These are phyloP conservation scores for Pseudanteris insignis DNA, from an alignment of 2,888 invertebrate genomes.

Conservation along the genomic window DNA sequence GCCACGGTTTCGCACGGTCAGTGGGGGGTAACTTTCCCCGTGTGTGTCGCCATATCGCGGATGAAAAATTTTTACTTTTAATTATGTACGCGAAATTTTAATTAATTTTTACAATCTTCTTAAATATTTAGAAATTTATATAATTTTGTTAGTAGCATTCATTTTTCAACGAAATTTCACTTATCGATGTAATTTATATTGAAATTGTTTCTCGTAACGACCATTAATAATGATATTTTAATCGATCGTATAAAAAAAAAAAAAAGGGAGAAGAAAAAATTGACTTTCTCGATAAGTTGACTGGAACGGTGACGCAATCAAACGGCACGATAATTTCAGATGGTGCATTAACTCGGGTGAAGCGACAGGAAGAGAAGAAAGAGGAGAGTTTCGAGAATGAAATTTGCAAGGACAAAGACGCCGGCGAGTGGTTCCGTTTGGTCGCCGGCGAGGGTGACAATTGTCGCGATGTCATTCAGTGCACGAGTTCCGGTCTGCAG, in stretches of 20 bases:
- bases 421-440: conserved; percentile 93
- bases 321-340: conserved; percentile 58
- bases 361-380: conserved; percentile 79
- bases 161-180: too few species aligned
- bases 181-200: too few species aligned
- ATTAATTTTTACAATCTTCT: too few species aligned
- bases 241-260: too few species aligned
- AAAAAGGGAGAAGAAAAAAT: too few species aligned
- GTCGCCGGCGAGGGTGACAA: conserved; percentile 90
- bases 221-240: too few species aligned
- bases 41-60: conserved; percentile 65
- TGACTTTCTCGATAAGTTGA: too few species aligned
- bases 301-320: conserved; percentile 22
- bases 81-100: too few species aligned
- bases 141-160: too few species aligned
- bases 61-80: too few species aligned
- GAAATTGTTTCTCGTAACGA: too few species aligned
- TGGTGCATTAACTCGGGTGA: conserved; percentile 70
- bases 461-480: conserved; percentile 94
- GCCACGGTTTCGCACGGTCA: conserved; percentile 43
- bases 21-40: conserved; percentile 63
- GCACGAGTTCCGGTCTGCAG: conserved; percentile 92
- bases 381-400: conserved; percentile 89
- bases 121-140: too few species aligned
- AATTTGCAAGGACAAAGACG: conserved; percentile 93